phyloP scores from a whole-genome alignment of 2,888 invertebrate species.

The Morpho achilles region DNA sequence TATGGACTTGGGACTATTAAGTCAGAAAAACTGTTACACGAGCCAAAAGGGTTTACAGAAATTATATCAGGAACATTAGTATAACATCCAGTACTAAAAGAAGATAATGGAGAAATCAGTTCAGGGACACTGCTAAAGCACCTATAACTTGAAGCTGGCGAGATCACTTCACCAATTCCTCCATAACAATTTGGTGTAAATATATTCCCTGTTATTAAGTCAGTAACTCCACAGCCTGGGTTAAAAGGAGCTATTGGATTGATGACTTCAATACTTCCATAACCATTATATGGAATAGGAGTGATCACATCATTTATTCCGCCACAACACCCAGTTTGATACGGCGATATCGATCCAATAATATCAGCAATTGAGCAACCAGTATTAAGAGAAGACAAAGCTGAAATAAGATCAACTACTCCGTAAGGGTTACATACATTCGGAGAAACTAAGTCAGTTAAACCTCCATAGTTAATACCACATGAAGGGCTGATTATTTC shows the following conservation, averaged over 20 bases:
- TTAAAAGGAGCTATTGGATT: slow-evolving; percentile 1
- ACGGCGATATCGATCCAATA: background rate
- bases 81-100: slow-evolving; percentile 4
- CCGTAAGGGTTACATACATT: background rate
- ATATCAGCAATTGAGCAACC: no score
- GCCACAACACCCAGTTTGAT: slow-evolving; percentile 1
- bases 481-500: no score
- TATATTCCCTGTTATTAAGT: background rate
- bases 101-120: slow-evolving; percentile 1
- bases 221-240: background rate
- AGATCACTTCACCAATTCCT: slow-evolving; percentile 12
- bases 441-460: background rate
- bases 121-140: background rate
- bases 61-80: slow-evolving; percentile 1
- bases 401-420: background rate
- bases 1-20: background rate
- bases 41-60: background rate
- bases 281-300: background rate
- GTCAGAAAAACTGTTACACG: background rate
- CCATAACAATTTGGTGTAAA: background rate
- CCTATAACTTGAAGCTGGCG: slow-evolving; percentile 2
- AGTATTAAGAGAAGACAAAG: background rate
- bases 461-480: background rate
- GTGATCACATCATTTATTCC: background rate
- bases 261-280: background rate